Conservation (phyloP, 1,140 invertebrate species). For the Hormaphis cornu region DNA sequence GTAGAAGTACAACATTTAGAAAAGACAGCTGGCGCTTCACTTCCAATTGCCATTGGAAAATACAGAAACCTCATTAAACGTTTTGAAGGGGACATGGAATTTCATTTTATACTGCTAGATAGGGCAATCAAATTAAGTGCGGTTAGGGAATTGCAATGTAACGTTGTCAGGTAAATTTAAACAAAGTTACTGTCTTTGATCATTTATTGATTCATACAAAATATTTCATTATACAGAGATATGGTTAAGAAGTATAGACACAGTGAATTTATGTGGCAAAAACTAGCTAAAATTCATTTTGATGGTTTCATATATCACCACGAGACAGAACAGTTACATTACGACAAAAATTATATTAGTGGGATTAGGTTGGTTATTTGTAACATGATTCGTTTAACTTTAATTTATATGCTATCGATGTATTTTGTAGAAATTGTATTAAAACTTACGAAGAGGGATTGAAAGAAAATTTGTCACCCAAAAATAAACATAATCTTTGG, state of each 20-base stretch:
- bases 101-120: conserved; percentile 18
- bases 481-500: conserved; percentile 22
- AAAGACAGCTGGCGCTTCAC: not conserved
- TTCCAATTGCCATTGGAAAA: not conserved
- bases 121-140: not conserved
- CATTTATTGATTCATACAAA: not conserved
- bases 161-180: conserved; percentile 4
- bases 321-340: not conserved
- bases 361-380: not conserved
- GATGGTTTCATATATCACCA: conserved; percentile 11
- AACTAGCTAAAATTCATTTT: conserved; percentile 24
- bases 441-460: conserved; percentile 4
- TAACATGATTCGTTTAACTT: not conserved
- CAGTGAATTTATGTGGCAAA: conserved; percentile 20
- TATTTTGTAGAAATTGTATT: conserved; percentile 12
- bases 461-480: not conserved
- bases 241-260: conserved; percentile 17
- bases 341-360: conserved; percentile 18
- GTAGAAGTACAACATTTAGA: conserved; percentile 16
- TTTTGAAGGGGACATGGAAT: conserved; percentile 16
- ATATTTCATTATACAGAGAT: not conserved
- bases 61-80: not conserved
- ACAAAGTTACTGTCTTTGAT: no score
- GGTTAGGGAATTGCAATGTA: not conserved
- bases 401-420: not conserved